Conservation (phyloP, 2,888 invertebrate genomes). For the Leptopilina myrica region DNA sequence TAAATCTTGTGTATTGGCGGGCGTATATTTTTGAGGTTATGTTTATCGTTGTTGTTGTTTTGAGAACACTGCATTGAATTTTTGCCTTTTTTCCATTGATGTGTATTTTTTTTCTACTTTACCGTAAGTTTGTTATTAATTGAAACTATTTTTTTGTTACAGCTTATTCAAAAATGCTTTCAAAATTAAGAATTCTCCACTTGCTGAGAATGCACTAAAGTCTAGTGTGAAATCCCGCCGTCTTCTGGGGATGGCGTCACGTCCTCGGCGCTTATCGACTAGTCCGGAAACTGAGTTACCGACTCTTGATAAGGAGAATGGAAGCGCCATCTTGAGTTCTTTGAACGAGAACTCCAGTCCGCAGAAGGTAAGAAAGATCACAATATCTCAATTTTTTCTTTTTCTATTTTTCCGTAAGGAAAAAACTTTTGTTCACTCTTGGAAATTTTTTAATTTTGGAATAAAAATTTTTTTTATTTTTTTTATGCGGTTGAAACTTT, state of each 20-base stretch:
- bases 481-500: neutral
- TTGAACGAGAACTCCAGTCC: conserved; percentile 62
- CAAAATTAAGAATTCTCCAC: conserved; percentile 69
- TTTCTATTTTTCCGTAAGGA: too few species aligned
- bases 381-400: neutral
- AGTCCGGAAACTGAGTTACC: conserved; percentile 63
- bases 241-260: conserved; percentile 66
- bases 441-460: too few species aligned
- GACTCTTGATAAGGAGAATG: conserved; percentile 68
- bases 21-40: conserved; percentile 35
- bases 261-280: conserved; percentile 61
- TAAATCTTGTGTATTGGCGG: conserved; percentile 30
- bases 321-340: conserved; percentile 60
- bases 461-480: neutral
- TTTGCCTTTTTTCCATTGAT: neutral
- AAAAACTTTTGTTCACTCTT: too few species aligned
- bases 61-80: conserved; percentile 9
- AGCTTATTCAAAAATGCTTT: conserved; percentile 73
- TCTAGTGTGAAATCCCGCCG: conserved; percentile 60
- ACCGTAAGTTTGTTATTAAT: too few species aligned
- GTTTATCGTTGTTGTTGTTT: neutral
- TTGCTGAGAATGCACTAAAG: conserved; percentile 61
- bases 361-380: conserved; percentile 64
- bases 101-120: too few species aligned
- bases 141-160: conserved; percentile 47